Base-by-base conservation (phyloP, 2,888 invertebrate species). In the Ophion ellenae region DNA sequence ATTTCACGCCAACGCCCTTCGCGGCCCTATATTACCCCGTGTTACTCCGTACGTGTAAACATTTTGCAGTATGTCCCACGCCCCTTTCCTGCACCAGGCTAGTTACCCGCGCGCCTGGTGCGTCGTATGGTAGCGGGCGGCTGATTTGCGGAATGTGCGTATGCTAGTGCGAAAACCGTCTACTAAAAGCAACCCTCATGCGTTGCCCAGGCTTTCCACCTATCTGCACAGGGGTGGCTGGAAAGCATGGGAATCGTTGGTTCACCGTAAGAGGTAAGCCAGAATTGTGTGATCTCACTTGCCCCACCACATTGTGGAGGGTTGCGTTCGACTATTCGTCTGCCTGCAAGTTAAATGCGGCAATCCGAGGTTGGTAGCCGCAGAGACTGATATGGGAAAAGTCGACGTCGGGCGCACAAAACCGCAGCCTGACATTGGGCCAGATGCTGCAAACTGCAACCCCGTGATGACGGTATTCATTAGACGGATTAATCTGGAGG, bases 81-180 rank as follows among this genome's bases (percentile, higher is more conserved):
- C 85, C 83, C 76, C 73, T 83, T 85, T 74, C 59, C 61, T 85
- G 82, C 81, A 77, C 28, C 14, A 36, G 47, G 69, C 17, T 64
- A 61, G 47, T 11, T 61, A 61, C 61, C 7, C 5, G 24, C 61
- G 20, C 28, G 64, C 28, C 11, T 14, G 14, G 28, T 11, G 64
- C 4, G 67, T n/a, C n/a, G 59, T 73, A 57, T 17, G 53, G 53
- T 17, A 53, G 5, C 5, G 53, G 53, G 32, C 7, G 59, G 1
- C 66, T 47, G 77, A 74, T 85, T 75, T 78, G 57, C 74, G 84
- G 82, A 78, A 86, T 84, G 71, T 70, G 77, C 75, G 69, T 59
- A 11, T 73, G 28, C 28, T 47, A 63, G 67, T 64, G 67, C 70
- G 66, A 76, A 67, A 63, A 63, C 74, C 74, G 14, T 17, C 36